These are phyloP conservation scores for Oxytorus armatus DNA, from an alignment of 2,888 invertebrate species.

Conservation along the genomic window DNA sequence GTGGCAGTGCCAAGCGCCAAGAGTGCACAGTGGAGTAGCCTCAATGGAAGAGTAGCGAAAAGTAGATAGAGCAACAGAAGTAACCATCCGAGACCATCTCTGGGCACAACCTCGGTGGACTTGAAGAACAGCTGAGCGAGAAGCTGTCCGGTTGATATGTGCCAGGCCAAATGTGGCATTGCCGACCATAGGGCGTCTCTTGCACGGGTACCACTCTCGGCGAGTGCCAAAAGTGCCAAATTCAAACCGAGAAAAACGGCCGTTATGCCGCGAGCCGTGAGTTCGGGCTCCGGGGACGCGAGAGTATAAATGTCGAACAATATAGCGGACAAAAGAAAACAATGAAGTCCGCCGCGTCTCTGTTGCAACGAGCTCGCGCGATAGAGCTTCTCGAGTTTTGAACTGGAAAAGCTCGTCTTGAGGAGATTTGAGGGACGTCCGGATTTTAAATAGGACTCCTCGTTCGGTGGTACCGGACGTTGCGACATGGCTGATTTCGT, in stretches of 20 bases:
- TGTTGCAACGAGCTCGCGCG: slow-evolving; percentile 90
- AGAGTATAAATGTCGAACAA: slow-evolving; percentile 88
- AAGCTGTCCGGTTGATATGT: slow-evolving; percentile 87
- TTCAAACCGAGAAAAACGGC: slow-evolving; percentile 81
- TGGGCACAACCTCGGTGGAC: slow-evolving; percentile 86
- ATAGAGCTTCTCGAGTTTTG: slow-evolving; percentile 89
- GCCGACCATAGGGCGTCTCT: slow-evolving; percentile 85
- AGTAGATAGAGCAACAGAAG: slow-evolving; percentile 90
- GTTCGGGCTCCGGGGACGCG: slow-evolving; percentile 84
- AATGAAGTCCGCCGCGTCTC: slow-evolving; percentile 89
- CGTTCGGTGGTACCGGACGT: slow-evolving; percentile 80
- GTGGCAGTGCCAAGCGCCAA: slow-evolving; percentile 87
- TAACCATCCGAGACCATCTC: slow-evolving; percentile 90
- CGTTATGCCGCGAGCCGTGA: slow-evolving; percentile 78
- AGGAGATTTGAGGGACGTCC: slow-evolving; percentile 82
- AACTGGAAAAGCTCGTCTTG: slow-evolving; percentile 86
- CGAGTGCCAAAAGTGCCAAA: slow-evolving; percentile 81
- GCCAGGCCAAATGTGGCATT: slow-evolving; percentile 89
- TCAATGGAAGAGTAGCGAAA: slow-evolving; percentile 90
- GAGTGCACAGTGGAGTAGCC: slow-evolving; percentile 87
- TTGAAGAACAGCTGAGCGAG: slow-evolving; percentile 88
- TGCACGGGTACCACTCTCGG: slow-evolving; percentile 77
- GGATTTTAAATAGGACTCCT: slow-evolving; percentile 82
- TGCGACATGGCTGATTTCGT: slow-evolving; percentile 74
- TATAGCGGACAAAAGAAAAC: slow-evolving; percentile 89